Conservation (phyloP, 2,113 vertebrate genomes). For the Rhodinocichla rosea region DNA sequence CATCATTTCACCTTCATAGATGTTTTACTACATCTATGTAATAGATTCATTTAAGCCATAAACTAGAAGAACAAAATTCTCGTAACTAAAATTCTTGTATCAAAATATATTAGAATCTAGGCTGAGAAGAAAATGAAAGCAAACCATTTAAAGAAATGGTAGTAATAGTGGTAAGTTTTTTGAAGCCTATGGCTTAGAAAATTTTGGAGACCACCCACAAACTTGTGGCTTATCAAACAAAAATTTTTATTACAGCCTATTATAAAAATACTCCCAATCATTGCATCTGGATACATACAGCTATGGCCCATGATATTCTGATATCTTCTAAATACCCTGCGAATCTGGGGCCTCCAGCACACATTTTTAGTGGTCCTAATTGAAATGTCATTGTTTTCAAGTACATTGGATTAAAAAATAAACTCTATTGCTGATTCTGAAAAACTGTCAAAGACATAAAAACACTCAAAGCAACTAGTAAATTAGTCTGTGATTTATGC, state of each 20-base stretch:
- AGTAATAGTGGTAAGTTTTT: not conserved
- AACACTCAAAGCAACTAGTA: conserved; percentile 60
- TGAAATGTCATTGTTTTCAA: conserved; percentile 1
- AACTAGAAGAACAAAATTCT: not conserved
- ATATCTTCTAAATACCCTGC: not conserved
- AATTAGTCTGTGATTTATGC: conserved; percentile 61
- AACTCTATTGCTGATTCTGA: conserved; percentile 1
- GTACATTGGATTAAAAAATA: not conserved
- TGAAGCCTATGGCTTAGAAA: not conserved
- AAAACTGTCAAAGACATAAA: conserved; percentile 28
- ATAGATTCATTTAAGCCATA: not conserved
- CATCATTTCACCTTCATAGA: not conserved
- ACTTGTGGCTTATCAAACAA: not conserved
- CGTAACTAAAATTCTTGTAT: not conserved
- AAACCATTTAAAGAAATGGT: not conserved
- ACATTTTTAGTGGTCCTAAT: not conserved
- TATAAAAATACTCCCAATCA: not conserved
- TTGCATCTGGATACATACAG: not conserved
- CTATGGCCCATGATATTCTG: not conserved
- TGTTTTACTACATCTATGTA: not conserved
- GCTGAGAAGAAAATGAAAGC: not conserved
- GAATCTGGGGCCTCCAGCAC: not conserved
- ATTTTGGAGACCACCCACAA: not conserved
- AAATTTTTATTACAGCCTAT: not conserved
- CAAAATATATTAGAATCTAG: not conserved